Base-by-base conservation (phyloP, 2,888 invertebrate genomes). In the Venusia cambrica region DNA sequence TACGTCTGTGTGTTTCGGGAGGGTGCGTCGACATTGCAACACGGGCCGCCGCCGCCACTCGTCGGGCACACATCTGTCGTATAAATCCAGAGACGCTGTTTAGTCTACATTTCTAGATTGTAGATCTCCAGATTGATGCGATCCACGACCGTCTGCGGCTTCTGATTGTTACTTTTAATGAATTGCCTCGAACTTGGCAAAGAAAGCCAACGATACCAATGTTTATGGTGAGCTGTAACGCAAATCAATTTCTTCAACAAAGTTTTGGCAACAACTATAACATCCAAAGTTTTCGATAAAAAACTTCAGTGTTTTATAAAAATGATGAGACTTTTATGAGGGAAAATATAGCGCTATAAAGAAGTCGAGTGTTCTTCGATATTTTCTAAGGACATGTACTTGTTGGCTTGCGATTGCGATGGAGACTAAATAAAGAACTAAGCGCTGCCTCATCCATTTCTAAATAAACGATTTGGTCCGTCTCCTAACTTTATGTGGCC, bases 21-120 rank as follows among this genome's bases (percentile, higher is more conserved):
- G 53, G 59, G 80, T 76, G 79, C 79, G 59, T 67, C 63, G 77
- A 76, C 79, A 68, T 66, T 62, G 64, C 56, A 69, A 67, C 58
- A 62, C 51, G 55, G 32, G 56, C 42, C 51, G 46, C 47, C 55
- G 57, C 42, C 51, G 46, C 45, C 54, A 57, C 48, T 55, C 55
- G 52, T 57, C 55, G 56, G 47, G 49, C 53, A 60, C 54, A 61
- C 61, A 67, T 69, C 57, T 59, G 39, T 46, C 44, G 51, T 55
- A 70, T 71, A 62, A 65, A 71, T 73, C 67, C 62, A 57, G 54
- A 64, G 59, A 51, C 49, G 30, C 41, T 63, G 54, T 66, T 68
- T 54, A 63, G 60, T 70, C 54, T 62, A 50, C 52, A 33, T 43
- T 44, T 44, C 46, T 48, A 51, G 58, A 67, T 65, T 67, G 66